Percentiles rank a stretch among this genome's conserved stretches.
phyloP scores from a whole-genome alignment of 2,797 vertebrate genomes.

The Dicrostonyx torquatus region DNA sequence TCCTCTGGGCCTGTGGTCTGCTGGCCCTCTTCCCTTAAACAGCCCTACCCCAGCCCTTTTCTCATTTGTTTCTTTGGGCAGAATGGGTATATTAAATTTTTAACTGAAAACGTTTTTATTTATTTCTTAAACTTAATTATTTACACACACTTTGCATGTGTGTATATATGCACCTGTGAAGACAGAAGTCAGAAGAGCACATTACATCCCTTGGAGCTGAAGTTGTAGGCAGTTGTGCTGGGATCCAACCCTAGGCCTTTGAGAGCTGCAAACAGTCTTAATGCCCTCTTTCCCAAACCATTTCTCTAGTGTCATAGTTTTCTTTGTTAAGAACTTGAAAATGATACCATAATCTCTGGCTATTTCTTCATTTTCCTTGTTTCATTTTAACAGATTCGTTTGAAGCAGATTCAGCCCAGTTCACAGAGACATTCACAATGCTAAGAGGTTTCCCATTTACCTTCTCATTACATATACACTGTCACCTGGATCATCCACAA shows the following conservation, averaged over 20 bases:
- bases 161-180: background rate
- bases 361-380: background rate
- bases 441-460: background rate
- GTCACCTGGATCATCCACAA: background rate
- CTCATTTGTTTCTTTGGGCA: background rate
- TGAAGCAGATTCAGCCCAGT: background rate
- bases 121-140: background rate
- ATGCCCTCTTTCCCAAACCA: background rate
- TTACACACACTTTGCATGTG: background rate
- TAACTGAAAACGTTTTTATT: background rate
- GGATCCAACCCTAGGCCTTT: background rate
- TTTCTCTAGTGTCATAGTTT: background rate
- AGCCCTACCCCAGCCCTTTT: background rate
- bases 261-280: background rate
- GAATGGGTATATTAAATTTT: background rate
- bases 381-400: background rate
- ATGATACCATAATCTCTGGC: background rate
- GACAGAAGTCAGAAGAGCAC: background rate
- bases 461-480: background rate
- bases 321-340: constrained; percentile 39
- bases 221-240: background rate
- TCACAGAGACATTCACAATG: background rate
- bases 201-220: background rate
- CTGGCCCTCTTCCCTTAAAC: background rate
- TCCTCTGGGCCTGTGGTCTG: background rate